Percentiles rank a stretch among this genome's conserved stretches.
phyloP scores from a whole-genome alignment of 2,888 invertebrate genomes.

The Heliconius aoede region DNA sequence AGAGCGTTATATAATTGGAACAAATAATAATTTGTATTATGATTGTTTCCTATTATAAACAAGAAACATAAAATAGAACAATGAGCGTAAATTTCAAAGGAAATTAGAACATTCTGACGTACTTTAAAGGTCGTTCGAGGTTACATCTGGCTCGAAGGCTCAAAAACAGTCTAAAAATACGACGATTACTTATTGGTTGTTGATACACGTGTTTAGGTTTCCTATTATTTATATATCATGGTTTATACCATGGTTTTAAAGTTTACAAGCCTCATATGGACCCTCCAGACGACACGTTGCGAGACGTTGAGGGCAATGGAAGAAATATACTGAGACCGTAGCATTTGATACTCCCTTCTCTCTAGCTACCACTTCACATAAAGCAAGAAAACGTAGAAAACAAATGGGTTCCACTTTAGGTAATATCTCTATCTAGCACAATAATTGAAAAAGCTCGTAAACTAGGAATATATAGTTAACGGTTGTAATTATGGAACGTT shows the following conservation, averaged over 20 bases:
- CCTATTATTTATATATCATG: background rate
- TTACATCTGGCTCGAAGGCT: constrained; percentile 26
- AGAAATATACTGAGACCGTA: background rate
- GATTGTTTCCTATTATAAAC: background rate
- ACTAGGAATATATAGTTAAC: constrained; percentile 12
- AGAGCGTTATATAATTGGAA: too few species aligned
- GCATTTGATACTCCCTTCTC: background rate
- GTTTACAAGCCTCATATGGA: too few species aligned
- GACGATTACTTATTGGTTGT: background rate
- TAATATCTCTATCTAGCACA: background rate
- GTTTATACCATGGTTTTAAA: too few species aligned
- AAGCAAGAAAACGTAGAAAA: background rate
- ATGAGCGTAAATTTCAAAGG: background rate
- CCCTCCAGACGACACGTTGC: too few species aligned
- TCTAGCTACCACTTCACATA: background rate
- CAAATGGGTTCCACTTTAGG: background rate
- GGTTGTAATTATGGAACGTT: constrained; percentile 16
- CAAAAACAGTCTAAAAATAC: constrained; percentile 19
- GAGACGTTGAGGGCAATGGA: background rate
- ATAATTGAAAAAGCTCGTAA: constrained; percentile 19
- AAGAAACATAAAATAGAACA: background rate
- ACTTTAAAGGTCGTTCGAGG: constrained; percentile 12
- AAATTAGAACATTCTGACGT: background rate
- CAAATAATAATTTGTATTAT: background rate
- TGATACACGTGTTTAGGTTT: constrained; percentile 4